These are phyloP conservation scores for Ochlodes sylvanus DNA, from an alignment of 2,888 invertebrate species.

Conservation along the genomic window DNA sequence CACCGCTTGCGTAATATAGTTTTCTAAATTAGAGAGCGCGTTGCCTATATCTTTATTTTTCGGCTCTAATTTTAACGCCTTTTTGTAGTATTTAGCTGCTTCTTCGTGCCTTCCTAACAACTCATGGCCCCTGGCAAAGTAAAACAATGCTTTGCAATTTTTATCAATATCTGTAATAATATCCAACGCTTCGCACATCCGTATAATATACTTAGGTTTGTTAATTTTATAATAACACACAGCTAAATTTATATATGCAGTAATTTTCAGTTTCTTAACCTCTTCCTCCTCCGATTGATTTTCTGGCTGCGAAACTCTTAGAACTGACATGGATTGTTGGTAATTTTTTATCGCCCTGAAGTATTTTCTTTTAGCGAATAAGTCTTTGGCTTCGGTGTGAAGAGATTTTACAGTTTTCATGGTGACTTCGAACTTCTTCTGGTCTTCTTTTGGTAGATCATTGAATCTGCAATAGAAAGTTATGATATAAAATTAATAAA, in stretches of 20 bases:
- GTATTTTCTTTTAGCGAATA: constrained; percentile 59
- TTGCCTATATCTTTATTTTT: constrained; percentile 72
- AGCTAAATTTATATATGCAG: constrained; percentile 66
- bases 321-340: constrained; percentile 63
- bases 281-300: constrained; percentile 53
- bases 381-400: constrained; percentile 61
- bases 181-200: constrained; percentile 69
- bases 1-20: constrained; percentile 51
- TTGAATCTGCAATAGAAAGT: constrained; percentile 63
- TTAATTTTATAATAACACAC: constrained; percentile 70
- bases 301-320: constrained; percentile 59
- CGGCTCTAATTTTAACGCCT: constrained; percentile 72
- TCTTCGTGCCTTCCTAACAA: constrained; percentile 61
- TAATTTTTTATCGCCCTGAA: constrained; percentile 62
- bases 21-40: constrained; percentile 61
- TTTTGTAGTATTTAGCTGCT: constrained; percentile 66
- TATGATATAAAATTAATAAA: not conserved
- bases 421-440: constrained; percentile 64
- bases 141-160: constrained; percentile 71
- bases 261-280: constrained; percentile 61
- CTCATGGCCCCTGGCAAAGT: constrained; percentile 67
- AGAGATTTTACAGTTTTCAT: constrained; percentile 63
- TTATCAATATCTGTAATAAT: constrained; percentile 60
- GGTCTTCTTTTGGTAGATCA: constrained; percentile 66
- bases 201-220: constrained; percentile 67